These are phyloP conservation scores for Galeopsomyia nigrocyanea DNA, from an alignment of 2,888 invertebrate genomes.

Conservation along the genomic window DNA sequence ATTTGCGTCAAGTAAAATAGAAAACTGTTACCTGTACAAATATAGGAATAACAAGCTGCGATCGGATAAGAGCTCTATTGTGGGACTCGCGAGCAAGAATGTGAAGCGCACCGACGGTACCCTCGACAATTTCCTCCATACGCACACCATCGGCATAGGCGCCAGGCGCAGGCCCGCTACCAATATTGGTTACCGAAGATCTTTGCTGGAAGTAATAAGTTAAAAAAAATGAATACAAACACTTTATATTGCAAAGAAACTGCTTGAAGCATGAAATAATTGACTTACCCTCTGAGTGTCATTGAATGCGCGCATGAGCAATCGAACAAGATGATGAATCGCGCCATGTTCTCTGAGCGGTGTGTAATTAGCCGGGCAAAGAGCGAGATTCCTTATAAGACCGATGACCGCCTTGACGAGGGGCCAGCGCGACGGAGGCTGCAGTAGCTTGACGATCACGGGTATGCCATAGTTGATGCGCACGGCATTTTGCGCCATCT, in stretches of 20 bases:
- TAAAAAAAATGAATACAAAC: too few relatives aligned
- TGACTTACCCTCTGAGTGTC: conserved; percentile 89
- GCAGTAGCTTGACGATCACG: conserved; percentile 93
- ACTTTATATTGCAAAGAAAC: too few relatives aligned
- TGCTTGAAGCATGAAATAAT: too few relatives aligned
- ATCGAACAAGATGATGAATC: conserved; percentile 92
- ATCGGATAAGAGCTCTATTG: conserved; percentile 92
- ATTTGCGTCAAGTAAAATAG: too few relatives aligned
- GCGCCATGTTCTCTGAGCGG: conserved; percentile 95
- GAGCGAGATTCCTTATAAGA: conserved; percentile 95
- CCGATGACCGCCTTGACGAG: conserved; percentile 98
- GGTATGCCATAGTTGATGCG: conserved; percentile 92
- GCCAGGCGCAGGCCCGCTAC: conserved; percentile 77
- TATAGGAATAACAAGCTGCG: conserved; percentile 93
- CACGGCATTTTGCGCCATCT: conserved; percentile 98
- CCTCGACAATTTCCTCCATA: conserved; percentile 99
- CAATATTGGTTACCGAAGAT: conserved; percentile 85
- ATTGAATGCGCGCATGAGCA: conserved; percentile 94
- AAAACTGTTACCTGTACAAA: conserved; percentile 81
- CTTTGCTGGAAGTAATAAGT: conserved; percentile 72
- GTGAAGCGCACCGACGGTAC: conserved; percentile 98
- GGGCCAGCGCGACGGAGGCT: conserved; percentile 98
- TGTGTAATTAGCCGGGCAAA: conserved; percentile 95
- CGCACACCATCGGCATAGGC: conserved; percentile 96
- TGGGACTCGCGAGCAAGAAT: conserved; percentile 95